Conservation (phyloP, 1,140 invertebrate species). For the Rhizoglyphus robini region DNA sequence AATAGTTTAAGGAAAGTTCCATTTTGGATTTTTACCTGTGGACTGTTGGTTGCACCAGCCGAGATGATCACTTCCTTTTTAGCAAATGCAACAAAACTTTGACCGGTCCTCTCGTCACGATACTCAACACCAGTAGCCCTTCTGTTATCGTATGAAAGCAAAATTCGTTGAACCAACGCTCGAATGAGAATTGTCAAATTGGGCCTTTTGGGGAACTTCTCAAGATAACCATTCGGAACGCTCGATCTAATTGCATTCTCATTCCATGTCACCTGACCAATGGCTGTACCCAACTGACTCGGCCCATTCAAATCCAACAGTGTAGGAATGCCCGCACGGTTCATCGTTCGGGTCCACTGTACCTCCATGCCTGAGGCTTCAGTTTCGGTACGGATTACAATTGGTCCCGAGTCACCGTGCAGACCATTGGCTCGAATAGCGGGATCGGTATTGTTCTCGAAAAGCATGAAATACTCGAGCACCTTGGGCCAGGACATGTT, state of each 20-base stretch:
- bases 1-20: no score
- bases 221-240: slow-evolving; percentile 9
- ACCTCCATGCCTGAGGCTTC: not conserved
- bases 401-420: not conserved
- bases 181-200: not conserved
- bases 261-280: no score
- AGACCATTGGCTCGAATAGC: not conserved
- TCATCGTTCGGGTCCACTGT: not conserved
- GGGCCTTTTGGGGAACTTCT: not conserved
- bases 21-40: no score
- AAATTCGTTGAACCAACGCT: not conserved
- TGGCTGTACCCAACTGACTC: no score
- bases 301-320: slow-evolving; percentile 64
- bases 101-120: not conserved
- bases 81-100: not conserved
- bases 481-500: slow-evolving; percentile 48
- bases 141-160: not conserved
- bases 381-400: not conserved
- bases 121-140: not conserved
- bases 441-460: slow-evolving; percentile 45
- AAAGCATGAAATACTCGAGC: slow-evolving; percentile 43
- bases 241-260: slow-evolving; percentile 8
- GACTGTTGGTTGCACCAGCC: slow-evolving; percentile 60
- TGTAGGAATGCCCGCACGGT: slow-evolving; percentile 35
- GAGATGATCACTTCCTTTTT: slow-evolving; percentile 1